Base-by-base conservation (phyloP, 2,797 vertebrate species). In the Loriculus beryllinus region DNA sequence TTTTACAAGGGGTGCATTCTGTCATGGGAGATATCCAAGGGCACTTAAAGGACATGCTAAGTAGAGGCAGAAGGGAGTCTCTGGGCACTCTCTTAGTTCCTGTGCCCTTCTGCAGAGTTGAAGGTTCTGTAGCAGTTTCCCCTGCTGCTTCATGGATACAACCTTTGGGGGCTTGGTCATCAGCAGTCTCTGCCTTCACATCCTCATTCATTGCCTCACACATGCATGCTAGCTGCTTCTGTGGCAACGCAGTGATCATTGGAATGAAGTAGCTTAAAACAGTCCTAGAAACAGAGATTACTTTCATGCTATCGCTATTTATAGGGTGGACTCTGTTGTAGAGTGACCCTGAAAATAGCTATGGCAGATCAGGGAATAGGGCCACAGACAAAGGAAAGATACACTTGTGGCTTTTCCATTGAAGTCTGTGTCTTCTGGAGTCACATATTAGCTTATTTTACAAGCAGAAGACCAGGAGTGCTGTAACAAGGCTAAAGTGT, bases 1-100 rank as follows among this genome's bases (percentile, higher is more conserved):
- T 62, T 82, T 82, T 39, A 47, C 37, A 54, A 54, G 12, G 3
- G 3, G 2, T 4, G 0, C 7, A 40, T 63, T 82, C 10, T 40
- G 37, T 51, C 40, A n/a, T 43, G 16, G 23, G 35, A 88, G 11
- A 22, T 45, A 63, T 28, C 12, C 16, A 60, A 63, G 16, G 7
- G 0, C 2, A 60, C 14, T 22, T 33, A 31, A 63, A 87, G 4
- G 12, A 21, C 0, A 0, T 37, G 7, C 8, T 71, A 42, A 62
- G 9, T 42, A 64, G 67, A 70, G 11, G 10, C 75, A 43, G 21
- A 71, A 75, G 13, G 31, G 14, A 69, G 3, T 5, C 3, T 68
- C 37, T 52, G 22, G 14, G 3, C 39, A 64, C 8, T 45, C 14
- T 6, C 13, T 33, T 35, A 15, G 13, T n/a, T 90, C 23, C 47